Percentiles rank a stretch among this genome's conserved stretches.
phyloP scores from a whole-genome alignment of 2,888 invertebrate species.

The Dilophus febrilis region DNA sequence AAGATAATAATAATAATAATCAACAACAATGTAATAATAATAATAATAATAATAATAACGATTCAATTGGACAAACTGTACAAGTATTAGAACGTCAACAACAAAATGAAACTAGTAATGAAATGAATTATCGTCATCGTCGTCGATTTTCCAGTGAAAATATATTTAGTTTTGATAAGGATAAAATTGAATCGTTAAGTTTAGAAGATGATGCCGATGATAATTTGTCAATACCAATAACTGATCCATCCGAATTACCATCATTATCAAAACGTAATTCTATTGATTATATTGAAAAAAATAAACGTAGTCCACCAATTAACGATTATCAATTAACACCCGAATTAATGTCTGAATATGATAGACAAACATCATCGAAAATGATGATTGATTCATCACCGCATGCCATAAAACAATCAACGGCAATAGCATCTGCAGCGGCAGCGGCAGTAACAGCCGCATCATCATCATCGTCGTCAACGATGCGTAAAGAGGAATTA shows the following conservation, averaged over 20 bases:
- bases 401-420: slow-evolving; percentile 21
- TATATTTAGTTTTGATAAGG: slow-evolving; percentile 60
- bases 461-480: too few relatives aligned
- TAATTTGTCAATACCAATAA: slow-evolving; percentile 16
- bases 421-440: too few relatives aligned
- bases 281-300: slow-evolving; percentile 25
- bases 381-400: slow-evolving; percentile 16
- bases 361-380: slow-evolving; percentile 34
- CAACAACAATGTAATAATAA: not conserved
- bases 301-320: slow-evolving; percentile 38
- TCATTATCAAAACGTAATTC: too few relatives aligned
- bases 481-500: slow-evolving; percentile 42
- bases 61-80: slow-evolving; percentile 14
- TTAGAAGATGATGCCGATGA: slow-evolving; percentile 29
- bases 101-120: not conserved
- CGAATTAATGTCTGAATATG: slow-evolving; percentile 43
- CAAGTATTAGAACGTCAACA: not conserved
- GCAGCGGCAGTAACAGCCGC: too few relatives aligned
- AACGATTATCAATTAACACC: slow-evolving; percentile 36
- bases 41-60: slow-evolving; percentile 26
- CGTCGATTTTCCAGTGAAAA: slow-evolving; percentile 51
- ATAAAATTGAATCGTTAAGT: slow-evolving; percentile 53
- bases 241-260: slow-evolving; percentile 26
- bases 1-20: not conserved
- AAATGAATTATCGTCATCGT: slow-evolving; percentile 24